Base-by-base conservation (phyloP, 2,113 vertebrate species). In the Nothocercus nigrocapillus region DNA sequence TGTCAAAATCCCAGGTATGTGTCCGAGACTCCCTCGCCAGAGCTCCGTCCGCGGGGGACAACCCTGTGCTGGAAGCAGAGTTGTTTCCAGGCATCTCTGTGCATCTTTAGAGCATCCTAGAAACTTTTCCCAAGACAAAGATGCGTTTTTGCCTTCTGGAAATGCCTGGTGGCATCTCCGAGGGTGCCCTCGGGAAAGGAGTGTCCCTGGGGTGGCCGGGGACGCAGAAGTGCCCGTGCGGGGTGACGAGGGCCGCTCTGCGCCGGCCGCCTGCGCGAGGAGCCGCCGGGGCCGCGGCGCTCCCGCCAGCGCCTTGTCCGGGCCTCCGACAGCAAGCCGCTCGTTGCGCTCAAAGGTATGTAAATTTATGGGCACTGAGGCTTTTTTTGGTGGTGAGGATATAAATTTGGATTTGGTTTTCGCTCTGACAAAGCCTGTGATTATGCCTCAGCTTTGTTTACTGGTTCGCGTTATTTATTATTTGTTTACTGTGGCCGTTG, bases 1-100 rank as follows among this genome's bases (percentile, higher is more conserved):
- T 0, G 85, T 96, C 62, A 97, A 96, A 92, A 96, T 98, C 53
- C 95, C 98, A 96, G 98, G 98, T 98, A 96, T 4, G 56, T 79
- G 25, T 8, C 32, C 27, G 10, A 49, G 47, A 22, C 47, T 22
- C 47, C 47, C 47, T 20, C 47, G 21, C 47, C 21, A 49, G 47
- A 22, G 47, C 47, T 9, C 30, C 19, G 13, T 20, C 16, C 66
- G 69, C 59, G 2, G 54, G 28, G 53, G 25, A 25, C 4, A 73
- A 5, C 2, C 79, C 62, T 4, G 20, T 67, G 42, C 36, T 7
- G 2, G 56, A 49, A 84, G 34, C 61, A 76, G 61, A 13, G 69
- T 53, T 1, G 19, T 63, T 79, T 64, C 77, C 85, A 73, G 66
- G 58, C 68, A 59, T 34, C 66, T 85, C 68, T 0, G 0, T 81